phyloP scores from a whole-genome alignment of 1,140 invertebrate genomes.

The Manduca sexta region DNA sequence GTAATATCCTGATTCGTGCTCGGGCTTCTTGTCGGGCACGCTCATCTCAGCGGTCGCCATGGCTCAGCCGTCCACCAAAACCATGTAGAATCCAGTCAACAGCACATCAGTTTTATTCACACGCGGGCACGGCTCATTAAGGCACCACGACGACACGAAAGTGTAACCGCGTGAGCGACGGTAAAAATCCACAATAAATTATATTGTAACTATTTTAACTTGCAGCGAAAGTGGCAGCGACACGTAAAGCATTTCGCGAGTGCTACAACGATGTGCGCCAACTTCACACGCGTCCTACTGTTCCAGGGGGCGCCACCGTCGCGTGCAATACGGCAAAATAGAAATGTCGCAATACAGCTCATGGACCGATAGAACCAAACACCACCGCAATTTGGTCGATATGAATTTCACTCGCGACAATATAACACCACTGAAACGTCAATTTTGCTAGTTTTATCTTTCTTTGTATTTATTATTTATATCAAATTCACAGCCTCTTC shows the following conservation, averaged over 20 bases:
- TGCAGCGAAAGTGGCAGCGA: slow-evolving; percentile 58
- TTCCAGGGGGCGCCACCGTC: slow-evolving; percentile 52
- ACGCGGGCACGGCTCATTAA: slow-evolving; percentile 14
- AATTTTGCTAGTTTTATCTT: slow-evolving; percentile 38
- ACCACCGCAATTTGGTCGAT: slow-evolving; percentile 20
- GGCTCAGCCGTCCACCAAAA: slow-evolving; percentile 49
- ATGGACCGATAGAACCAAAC: slow-evolving; percentile 22
- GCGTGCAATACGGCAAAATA: slow-evolving; percentile 45
- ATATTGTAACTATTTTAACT: slow-evolving; percentile 38
- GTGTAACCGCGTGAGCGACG: slow-evolving; percentile 1
- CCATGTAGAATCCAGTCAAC: slow-evolving; percentile 41
- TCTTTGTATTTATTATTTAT: slow-evolving; percentile 21
- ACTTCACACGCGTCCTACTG: slow-evolving; percentile 33
- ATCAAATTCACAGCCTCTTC: slow-evolving; percentile 55
- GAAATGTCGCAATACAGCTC: slow-evolving; percentile 24
- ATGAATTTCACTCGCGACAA: slow-evolving; percentile 36
- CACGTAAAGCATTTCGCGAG: slow-evolving; percentile 62
- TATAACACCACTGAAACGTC: slow-evolving; percentile 54
- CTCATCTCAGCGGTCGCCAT: slow-evolving; percentile 67
- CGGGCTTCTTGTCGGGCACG: slow-evolving; percentile 66
- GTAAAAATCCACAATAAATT: slow-evolving; percentile 10
- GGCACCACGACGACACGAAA: background rate
- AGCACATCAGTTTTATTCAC: slow-evolving; percentile 10
- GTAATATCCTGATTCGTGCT: slow-evolving; percentile 71
- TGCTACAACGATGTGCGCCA: slow-evolving; percentile 38